Percentiles rank a stretch among this genome's conserved stretches.
These are phyloP conservation scores for Hirundichthys speculiger DNA, from an alignment of 2,113 vertebrate genomes.

Conservation along the genomic window DNA sequence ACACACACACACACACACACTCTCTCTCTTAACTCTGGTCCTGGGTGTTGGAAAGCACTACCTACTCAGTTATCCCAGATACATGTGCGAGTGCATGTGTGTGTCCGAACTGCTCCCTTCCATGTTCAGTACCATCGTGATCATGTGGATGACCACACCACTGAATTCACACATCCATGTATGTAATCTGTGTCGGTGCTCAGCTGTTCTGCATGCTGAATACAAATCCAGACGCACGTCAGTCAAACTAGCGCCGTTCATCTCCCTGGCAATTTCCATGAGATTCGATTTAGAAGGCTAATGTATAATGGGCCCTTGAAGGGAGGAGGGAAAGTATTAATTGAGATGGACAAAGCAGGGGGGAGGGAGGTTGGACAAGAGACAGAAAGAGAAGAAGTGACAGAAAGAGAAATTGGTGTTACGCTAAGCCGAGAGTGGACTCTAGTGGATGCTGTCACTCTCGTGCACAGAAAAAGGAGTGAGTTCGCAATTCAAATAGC, in stretches of 20 bases:
- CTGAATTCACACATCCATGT: slow-evolving; percentile 7
- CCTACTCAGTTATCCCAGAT: neutral
- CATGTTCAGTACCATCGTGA: neutral
- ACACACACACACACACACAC: slow-evolving; percentile 24
- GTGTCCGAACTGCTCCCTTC: slow-evolving; percentile 23
- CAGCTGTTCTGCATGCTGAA: slow-evolving; percentile 33
- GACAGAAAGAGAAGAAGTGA: slow-evolving; percentile 28
- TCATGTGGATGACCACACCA: slow-evolving; percentile 19
- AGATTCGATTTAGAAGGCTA: slow-evolving; percentile 75
- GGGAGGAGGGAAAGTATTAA: slow-evolving; percentile 71
- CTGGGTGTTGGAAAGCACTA: slow-evolving; percentile 19
- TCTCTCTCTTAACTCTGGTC: slow-evolving; percentile 7
- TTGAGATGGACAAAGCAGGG: slow-evolving; percentile 63
- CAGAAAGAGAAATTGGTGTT: slow-evolving; percentile 38
- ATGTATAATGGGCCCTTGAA: slow-evolving; percentile 72
- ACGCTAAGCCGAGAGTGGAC: slow-evolving; percentile 65
- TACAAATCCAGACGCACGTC: slow-evolving; percentile 61
- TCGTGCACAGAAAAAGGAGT: neutral
- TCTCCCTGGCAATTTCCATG: slow-evolving; percentile 71
- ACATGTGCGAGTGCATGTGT: slow-evolving; percentile 3
- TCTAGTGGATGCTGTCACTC: slow-evolving; percentile 64
- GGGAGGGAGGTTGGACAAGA: slow-evolving; percentile 19
- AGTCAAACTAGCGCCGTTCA: slow-evolving; percentile 66
- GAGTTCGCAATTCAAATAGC: no score
- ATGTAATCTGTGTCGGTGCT: slow-evolving; percentile 35